phyloP scores from a whole-genome alignment of 2,113 vertebrate species.

The Haplochromis burtoni region DNA sequence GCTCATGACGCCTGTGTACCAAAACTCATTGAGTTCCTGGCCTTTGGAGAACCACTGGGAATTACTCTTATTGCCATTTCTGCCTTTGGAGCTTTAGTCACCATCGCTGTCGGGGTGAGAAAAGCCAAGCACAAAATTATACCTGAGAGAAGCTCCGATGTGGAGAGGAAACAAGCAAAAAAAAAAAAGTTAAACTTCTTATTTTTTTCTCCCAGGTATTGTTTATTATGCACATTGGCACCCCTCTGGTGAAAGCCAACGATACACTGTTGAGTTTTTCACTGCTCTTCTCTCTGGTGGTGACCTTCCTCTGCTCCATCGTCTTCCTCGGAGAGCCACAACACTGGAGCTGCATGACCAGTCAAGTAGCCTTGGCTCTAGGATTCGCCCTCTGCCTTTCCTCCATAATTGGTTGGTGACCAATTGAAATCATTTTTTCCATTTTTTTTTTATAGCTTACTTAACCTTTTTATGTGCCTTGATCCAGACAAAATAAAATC shows the following conservation, averaged over 20 bases:
- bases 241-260: constrained; percentile 73
- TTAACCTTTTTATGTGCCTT: not conserved
- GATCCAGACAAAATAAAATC: not conserved
- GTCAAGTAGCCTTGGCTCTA: constrained; percentile 74
- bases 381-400: constrained; percentile 78
- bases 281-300: constrained; percentile 72
- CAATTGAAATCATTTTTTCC: not conserved
- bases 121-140: not conserved
- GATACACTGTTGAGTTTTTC: constrained; percentile 73
- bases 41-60: constrained; percentile 77
- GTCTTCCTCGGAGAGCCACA: constrained; percentile 76
- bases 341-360: constrained; percentile 78
- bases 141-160: not conserved
- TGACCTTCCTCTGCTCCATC: constrained; percentile 76
- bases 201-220: constrained; percentile 38
- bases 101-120: constrained; percentile 61
- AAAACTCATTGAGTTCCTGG: constrained; percentile 81
- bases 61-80: constrained; percentile 78
- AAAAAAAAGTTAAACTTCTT: not conserved
- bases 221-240: constrained; percentile 67
- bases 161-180: not conserved
- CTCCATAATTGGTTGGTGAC: constrained; percentile 70
- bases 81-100: constrained; percentile 70
- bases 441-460: too few relatives aligned
- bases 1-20: constrained; percentile 70